These are phyloP conservation scores for Cheilosia vernalis DNA, from an alignment of 2,888 invertebrate species.

Conservation along the genomic window DNA sequence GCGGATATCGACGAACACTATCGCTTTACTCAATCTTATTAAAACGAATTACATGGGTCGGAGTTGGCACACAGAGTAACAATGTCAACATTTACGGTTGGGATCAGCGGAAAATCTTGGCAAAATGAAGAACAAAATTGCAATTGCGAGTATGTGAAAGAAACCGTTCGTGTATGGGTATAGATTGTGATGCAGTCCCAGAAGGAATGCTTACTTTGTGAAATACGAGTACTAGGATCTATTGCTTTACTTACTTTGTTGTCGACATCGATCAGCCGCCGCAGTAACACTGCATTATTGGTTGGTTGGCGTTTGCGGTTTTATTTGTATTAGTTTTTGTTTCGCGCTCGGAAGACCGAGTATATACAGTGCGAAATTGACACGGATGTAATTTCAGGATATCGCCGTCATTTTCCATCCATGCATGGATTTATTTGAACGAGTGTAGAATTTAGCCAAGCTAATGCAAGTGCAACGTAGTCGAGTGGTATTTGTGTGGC, in stretches of 20 bases:
- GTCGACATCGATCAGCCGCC: conserved; percentile 40
- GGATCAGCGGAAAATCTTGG: conserved; percentile 59
- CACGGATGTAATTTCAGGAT: conserved; percentile 58
- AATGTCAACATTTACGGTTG: conserved; percentile 70
- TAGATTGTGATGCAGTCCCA: conserved; percentile 3
- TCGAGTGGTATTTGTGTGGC: conserved; percentile 12
- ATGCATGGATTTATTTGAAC: conserved; percentile 41
- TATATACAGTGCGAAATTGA: conserved; percentile 32
- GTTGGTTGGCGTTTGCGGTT: conserved; percentile 27
- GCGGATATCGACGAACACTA: conserved; percentile 70
- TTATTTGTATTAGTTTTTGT: conserved; percentile 19
- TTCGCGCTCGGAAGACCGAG: background rate
- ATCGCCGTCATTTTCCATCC: conserved; percentile 61
- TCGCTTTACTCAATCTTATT: conserved; percentile 74
- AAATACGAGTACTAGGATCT: conserved; percentile 14
- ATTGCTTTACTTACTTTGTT: conserved; percentile 33
- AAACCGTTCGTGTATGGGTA: background rate
- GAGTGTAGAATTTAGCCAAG: conserved; percentile 10
- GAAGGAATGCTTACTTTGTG: conserved; percentile 33
- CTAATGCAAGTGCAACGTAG: background rate
- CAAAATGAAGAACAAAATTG: conserved; percentile 48
- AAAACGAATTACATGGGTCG: conserved; percentile 67
- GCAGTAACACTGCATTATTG: conserved; percentile 53
- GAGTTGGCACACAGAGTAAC: conserved; percentile 3
- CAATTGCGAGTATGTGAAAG: conserved; percentile 21